Evolutionary conservation across 2,113 vertebrate genomes (phyloP).

Genomic region (Neopipo cinnamomea): DNA sequence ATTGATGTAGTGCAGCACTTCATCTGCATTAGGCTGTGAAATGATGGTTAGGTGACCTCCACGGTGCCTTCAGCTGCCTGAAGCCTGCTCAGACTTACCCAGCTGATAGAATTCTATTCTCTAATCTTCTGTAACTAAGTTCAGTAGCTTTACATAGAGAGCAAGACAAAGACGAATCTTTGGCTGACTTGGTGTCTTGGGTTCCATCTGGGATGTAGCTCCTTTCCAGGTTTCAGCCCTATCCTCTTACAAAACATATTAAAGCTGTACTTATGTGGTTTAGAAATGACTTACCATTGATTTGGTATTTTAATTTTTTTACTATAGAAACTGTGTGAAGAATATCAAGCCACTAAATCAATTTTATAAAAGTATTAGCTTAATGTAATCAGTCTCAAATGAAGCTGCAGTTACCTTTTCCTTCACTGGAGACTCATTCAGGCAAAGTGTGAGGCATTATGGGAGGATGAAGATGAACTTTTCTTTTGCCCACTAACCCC

Average conservation of each 20-base stretch:
- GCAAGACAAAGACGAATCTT: not conserved
- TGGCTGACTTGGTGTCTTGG: not conserved
- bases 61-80: not conserved
- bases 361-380: not conserved
- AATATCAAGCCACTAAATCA: not conserved
- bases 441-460: not conserved
- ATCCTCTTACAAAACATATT: not conserved
- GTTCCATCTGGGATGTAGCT: not conserved
- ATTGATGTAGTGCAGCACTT: not conserved
- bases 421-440: not conserved
- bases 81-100: not conserved
- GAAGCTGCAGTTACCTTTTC: not conserved
- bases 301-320: not conserved
- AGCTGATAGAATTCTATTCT: not conserved
- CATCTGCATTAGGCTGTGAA: not conserved
- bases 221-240: not conserved
- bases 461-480: not conserved
- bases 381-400: fast-evolving
- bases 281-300: not conserved
- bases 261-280: not conserved
- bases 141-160: not conserved
- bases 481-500: not conserved
- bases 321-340: not conserved
- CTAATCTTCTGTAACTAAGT: not conserved
- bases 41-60: not conserved